A percentile compares a stretch with the other conserved stretches of the same genome.
phyloP scores from a whole-genome alignment of 2,113 vertebrate genomes.

The Corynorhinus townsendii region DNA sequence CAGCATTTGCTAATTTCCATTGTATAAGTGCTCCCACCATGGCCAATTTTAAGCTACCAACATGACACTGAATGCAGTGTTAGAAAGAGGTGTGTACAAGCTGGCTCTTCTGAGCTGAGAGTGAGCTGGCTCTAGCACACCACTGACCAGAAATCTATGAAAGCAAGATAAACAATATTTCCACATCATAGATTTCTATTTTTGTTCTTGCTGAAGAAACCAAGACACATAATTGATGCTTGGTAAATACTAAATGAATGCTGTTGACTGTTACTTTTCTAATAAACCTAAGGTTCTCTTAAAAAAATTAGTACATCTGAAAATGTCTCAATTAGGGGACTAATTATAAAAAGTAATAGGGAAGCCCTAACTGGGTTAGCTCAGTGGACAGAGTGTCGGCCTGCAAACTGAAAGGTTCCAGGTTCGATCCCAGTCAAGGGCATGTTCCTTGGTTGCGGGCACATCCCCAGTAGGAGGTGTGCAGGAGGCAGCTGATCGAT shows the following conservation, averaged over 20 bases:
- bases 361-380: neutral
- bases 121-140: neutral
- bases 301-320: neutral
- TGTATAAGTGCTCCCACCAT: neutral
- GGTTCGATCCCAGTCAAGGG: too few relatives aligned
- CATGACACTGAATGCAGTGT: neutral
- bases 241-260: slow-evolving; percentile 4
- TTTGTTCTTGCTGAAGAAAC: slow-evolving; percentile 23
- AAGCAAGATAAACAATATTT: neutral
- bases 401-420: too few relatives aligned
- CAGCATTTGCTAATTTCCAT: neutral
- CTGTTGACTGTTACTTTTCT: neutral
- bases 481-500: too few relatives aligned
- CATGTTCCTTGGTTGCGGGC: too few relatives aligned
- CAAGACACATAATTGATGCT: neutral
- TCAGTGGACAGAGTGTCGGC: too few relatives aligned
- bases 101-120: neutral
- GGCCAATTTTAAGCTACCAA: neutral
- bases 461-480: too few relatives aligned
- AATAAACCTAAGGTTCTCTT: neutral
- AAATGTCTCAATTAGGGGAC: neutral
- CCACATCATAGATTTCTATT: neutral
- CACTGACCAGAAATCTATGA: neutral
- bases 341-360: neutral
- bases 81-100: neutral